Base-by-base conservation (phyloP, 1,140 invertebrate genomes). In the Zaprionus gabonicus region DNA sequence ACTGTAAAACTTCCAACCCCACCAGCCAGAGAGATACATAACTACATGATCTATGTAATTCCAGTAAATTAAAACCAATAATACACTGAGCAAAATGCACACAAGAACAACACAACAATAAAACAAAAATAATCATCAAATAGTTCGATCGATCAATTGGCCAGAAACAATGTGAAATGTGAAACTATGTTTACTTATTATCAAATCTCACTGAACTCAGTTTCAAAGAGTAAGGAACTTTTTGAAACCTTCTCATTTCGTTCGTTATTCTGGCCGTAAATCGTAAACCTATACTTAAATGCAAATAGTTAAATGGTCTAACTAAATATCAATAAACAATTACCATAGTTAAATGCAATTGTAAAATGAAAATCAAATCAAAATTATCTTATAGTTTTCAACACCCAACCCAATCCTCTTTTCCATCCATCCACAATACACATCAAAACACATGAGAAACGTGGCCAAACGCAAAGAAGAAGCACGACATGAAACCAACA, bases 341-440 rank as follows among this genome's bases (percentile, higher is more conserved):
- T 70, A 74, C 71, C 68, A 63, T 90, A 88, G 81, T 70, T 90
- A 81, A 87, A 87, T 87, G 62, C 80, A 86, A 83, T 76, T 81
- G 78, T 76, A 64, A 76, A 78, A 78, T 79, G 57, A 60, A 75
- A 85, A 70, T 76, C 51, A 81, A 82, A 87, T 88, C 84, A 84
- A 84, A 84, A 88, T 71, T 84, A 79, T 68, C 25, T 71, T 81
- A 64, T 84, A 82, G 65, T 87, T 87, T 73, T 44, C 36, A 9
- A 9, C 9, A n/a, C 6, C n/a, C 41, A 6, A 17, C 28, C 46
- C 23, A 27, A 28, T 13, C 17, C 20, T 23, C 17, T 34, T 1
- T 23, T 3, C n/a, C 13, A 25, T 15, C 31, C 31, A 23, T 57
- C 7, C 55, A 62, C 41, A 46, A 57, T 9, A 46, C 44, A 70